Conservation (phyloP, 2,797 vertebrate species). For the Chloroceryle amazona region DNA sequence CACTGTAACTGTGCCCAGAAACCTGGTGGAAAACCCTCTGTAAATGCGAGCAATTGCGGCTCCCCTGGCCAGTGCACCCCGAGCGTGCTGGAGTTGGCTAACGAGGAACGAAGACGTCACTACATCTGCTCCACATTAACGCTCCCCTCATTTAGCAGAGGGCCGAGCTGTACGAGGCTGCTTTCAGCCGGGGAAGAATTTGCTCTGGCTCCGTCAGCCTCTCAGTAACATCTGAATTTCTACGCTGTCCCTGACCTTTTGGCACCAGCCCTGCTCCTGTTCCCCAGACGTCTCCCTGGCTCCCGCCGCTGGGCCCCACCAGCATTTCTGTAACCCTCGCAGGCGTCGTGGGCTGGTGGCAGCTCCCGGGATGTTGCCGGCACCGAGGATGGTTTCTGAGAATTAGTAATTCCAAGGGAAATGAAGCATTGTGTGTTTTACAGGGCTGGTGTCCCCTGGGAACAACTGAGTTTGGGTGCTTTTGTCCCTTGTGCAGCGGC, state of each 20-base stretch:
- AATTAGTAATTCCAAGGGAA: neutral
- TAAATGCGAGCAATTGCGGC: rapidly evolving
- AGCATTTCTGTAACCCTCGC: rapidly evolving
- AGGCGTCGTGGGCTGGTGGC: neutral
- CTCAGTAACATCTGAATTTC: slow-evolving; percentile 23
- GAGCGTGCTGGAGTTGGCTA: rapidly evolving
- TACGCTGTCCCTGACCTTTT: slow-evolving; percentile 27
- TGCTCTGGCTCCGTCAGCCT: neutral
- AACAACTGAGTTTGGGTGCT: neutral
- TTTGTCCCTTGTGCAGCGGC: neutral
- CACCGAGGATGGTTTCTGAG: neutral
- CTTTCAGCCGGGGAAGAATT: slow-evolving; percentile 28
- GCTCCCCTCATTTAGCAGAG: neutral
- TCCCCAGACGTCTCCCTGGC: neutral
- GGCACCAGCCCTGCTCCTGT: slow-evolving; percentile 16
- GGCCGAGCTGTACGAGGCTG: neutral
- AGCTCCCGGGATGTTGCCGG: rapidly evolving
- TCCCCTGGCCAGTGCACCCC: neutral
- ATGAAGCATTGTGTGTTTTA: neutral
- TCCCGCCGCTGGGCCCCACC: neutral
- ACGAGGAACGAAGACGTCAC: neutral
- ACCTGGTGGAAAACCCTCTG: neutral
- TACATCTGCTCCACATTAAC: slow-evolving; percentile 61
- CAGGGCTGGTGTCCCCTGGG: neutral
- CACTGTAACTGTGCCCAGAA: neutral